Conservation (phyloP, 2,888 invertebrate genomes). For the Lycocerus yunnanus region DNA sequence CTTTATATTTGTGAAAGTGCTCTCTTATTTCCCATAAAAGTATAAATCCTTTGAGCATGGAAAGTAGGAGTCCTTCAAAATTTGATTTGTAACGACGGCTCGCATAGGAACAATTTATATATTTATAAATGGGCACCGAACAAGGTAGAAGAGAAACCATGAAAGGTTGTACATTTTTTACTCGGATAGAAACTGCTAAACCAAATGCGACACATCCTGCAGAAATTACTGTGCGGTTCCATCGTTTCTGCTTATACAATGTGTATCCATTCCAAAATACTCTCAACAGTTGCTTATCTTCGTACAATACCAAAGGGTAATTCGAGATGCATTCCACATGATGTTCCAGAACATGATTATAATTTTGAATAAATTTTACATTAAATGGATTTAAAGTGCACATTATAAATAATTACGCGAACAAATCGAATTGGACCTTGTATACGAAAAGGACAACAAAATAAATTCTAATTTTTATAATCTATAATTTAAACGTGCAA, state of each 20-base stretch:
- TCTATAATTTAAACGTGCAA: neutral
- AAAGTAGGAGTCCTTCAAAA: slow-evolving; percentile 4
- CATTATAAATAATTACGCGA: neutral
- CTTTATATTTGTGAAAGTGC: neutral
- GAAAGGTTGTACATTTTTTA: slow-evolving; percentile 6
- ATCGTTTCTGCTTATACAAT: neutral
- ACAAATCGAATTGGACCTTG: neutral
- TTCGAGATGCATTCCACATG: slow-evolving; percentile 16
- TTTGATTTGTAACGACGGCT: slow-evolving; percentile 7
- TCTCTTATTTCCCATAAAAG: neutral
- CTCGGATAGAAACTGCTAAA: slow-evolving; percentile 1
- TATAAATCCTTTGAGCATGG: neutral
- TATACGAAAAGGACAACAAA: neutral
- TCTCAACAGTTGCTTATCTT: slow-evolving; percentile 13
- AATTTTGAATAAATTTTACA: slow-evolving; percentile 10
- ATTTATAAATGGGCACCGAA: neutral
- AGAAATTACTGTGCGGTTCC: neutral
- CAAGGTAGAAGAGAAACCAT: neutral
- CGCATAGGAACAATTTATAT: neutral
- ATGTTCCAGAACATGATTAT: slow-evolving; percentile 8
- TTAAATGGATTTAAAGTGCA: neutral
- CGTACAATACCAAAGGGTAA: slow-evolving; percentile 16
- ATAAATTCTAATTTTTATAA: neutral
- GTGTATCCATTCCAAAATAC: slow-evolving; percentile 14
- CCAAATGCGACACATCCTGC: slow-evolving; percentile 2